phyloP scores from a whole-genome alignment of 2,888 invertebrate genomes.

The Lasius fuliginosus region DNA sequence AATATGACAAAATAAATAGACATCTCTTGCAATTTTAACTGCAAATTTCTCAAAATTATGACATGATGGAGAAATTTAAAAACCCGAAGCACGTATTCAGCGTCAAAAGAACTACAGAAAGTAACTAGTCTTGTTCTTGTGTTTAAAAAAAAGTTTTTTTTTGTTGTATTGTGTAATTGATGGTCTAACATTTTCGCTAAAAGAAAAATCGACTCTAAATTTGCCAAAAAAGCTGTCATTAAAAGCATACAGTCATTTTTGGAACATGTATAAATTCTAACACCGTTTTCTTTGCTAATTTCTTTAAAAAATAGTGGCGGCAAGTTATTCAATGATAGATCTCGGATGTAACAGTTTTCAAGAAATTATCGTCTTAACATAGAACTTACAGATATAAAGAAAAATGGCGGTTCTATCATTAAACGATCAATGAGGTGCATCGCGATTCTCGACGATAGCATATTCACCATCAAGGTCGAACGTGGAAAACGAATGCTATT shows the following conservation, averaged over 20 bases:
- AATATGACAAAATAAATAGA: neutral
- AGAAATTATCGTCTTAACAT: neutral
- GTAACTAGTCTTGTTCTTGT: neutral
- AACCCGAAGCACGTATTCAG: neutral
- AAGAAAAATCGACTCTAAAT: neutral
- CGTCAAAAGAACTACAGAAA: neutral
- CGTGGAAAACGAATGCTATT: conserved; percentile 38
- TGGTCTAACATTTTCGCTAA: neutral
- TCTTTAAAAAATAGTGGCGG: neutral
- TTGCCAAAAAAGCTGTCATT: neutral
- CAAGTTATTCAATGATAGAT: conserved; percentile 13
- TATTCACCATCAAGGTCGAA: conserved; percentile 35
- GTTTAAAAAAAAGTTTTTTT: neutral
- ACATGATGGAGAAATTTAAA: neutral
- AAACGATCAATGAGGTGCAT: conserved; percentile 34
- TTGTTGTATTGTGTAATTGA: neutral
- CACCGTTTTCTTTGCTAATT: neutral
- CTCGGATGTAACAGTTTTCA: neutral
- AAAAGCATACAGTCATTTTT: neutral
- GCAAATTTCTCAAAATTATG: neutral
- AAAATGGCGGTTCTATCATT: neutral
- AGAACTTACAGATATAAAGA: neutral
- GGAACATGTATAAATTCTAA: neutral
- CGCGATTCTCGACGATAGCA: conserved; percentile 4
- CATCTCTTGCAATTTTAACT: neutral